Evolutionary conservation across 2,113 vertebrate species (phyloP), one percentile per base, ranked within the genome.

Genomic region (Toxostoma redivivum): DNA sequence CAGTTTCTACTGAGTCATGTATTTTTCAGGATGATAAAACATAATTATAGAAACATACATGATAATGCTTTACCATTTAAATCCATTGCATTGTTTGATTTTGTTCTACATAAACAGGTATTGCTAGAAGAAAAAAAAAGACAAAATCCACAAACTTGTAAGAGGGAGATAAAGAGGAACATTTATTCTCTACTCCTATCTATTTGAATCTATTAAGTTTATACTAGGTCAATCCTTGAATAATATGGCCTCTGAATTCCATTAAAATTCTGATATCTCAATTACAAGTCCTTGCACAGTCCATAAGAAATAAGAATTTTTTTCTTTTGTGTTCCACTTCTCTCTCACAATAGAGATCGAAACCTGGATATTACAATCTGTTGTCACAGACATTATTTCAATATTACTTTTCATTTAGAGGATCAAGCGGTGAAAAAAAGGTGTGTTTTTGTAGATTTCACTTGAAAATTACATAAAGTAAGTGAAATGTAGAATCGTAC

Each of bases 371-470:
- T 72, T 28, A 51, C 33, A 57, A 40, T 61, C 35, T 86, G 40
- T 57, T 88, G 57, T 65, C 37, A 37, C 33, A 86, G 37, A 44
- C 35, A 45, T 76, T 74, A 92, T 60, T 91, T 81, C 84, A 71
- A 10, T 65, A 40, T 35, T 66, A 50, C 7, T 44, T 77, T 94
- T 88, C 20, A 81, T 78, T 89, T 62, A 73, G 23, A 90, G 10
- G 38, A 69, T 25, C 12, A 25, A 18, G 24, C 5, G 14, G 5
- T 2, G 0, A 0, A 0, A 13, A n/a, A 35, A 37, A 17, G 3
- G 14, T 8, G 33, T 7, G 9, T 6, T 85, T 87, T 71, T 73
- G 28, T 64, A 69, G 40, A 48, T 76, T 87, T 88, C 72, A 51
- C 20, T 62, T 65, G 53, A 84, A 78, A 65, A n/a, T 13, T 3